These are phyloP conservation scores for Tipula unca DNA, from an alignment of 2,888 invertebrate species.

Conservation along the genomic window DNA sequence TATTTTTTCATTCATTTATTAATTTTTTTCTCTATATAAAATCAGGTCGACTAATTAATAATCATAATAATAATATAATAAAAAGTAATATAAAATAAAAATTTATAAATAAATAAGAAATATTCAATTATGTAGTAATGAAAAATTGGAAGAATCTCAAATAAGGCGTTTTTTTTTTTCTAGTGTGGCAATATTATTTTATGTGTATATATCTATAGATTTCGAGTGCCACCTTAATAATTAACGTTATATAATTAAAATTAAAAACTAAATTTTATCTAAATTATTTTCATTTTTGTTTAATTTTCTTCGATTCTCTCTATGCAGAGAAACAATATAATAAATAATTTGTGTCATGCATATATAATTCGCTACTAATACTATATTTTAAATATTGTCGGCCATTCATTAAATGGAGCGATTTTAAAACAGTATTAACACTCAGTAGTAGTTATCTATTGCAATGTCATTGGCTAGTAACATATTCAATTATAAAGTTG, in stretches of 20 bases:
- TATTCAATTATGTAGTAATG: not conserved
- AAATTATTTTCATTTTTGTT: not conserved
- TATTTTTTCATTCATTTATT: not conserved
- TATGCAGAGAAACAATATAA: not conserved
- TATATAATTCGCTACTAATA: not conserved
- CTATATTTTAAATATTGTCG: not conserved
- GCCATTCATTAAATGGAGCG: not conserved
- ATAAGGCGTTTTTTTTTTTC: not conserved
- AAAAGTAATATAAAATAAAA: not conserved
- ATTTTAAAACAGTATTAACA: too few relatives aligned
- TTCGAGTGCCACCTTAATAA: not conserved
- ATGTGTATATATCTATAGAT: not conserved
- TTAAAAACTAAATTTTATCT: not conserved
- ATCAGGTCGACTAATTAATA: not conserved
- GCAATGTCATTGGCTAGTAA: too few relatives aligned
- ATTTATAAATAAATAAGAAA: not conserved
- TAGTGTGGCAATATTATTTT: not conserved
- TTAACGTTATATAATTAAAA: not conserved
- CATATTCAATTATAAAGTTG: too few relatives aligned
- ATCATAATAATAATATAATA: not conserved
- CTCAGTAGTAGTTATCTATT: too few relatives aligned
- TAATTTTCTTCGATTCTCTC: not conserved
- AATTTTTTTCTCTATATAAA: not conserved
- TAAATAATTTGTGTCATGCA: not conserved
- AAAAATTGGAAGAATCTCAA: not conserved